A percentile compares a stretch with the other conserved stretches of the same genome.
These are phyloP conservation scores for Mobula hypostoma DNA, from an alignment of 2,113 vertebrate species.

Conservation along the genomic window DNA sequence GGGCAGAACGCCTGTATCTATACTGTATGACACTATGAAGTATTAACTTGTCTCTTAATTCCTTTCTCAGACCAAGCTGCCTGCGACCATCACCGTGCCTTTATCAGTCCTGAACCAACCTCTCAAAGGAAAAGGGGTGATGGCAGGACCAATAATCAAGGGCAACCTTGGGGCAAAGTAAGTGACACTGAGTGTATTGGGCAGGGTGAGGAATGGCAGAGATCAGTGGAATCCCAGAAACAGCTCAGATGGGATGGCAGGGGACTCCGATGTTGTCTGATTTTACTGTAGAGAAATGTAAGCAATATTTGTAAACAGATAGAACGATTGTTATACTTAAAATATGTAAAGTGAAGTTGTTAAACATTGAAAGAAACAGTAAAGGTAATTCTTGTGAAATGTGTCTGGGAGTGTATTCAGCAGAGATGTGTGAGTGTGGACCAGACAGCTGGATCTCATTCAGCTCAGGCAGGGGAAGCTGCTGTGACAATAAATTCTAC, in stretches of 20 bases:
- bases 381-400: neutral
- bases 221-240: too few relatives aligned
- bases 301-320: neutral
- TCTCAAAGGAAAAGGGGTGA: constrained; percentile 84
- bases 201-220: neutral
- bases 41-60: neutral
- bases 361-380: neutral
- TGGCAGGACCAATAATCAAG: constrained; percentile 88
- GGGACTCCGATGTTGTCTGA: neutral
- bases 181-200: constrained; percentile 46
- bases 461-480: neutral
- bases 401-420: neutral
- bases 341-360: neutral
- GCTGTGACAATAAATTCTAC: neutral
- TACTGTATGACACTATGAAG: neutral
- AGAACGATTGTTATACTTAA: neutral
- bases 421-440: neutral
- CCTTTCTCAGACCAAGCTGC: constrained; percentile 75
- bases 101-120: constrained; percentile 92
- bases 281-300: neutral
- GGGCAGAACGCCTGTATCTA: too few relatives aligned
- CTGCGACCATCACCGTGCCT: constrained; percentile 84
- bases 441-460: neutral
- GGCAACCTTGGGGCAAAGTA: constrained; percentile 88
- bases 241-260: too few relatives aligned